A percentile compares a stretch with the other conserved stretches of the same genome.
Evolutionary conservation across 2,797 vertebrate species (phyloP).

Genomic region (Eidolon dupreanum): DNA sequence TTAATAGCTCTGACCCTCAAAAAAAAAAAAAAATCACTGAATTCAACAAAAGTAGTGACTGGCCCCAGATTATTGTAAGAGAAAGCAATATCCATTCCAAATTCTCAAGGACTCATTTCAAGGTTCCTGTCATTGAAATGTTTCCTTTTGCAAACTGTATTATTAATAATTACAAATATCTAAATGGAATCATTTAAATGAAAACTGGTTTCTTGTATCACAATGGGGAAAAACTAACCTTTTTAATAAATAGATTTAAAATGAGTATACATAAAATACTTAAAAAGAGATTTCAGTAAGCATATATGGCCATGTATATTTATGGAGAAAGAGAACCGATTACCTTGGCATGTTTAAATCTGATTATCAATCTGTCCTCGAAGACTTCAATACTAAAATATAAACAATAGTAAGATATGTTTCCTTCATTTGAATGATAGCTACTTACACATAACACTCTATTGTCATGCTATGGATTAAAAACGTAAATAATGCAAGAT

Average conservation of each 20-base stretch:
- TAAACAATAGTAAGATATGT: slow-evolving; percentile 56
- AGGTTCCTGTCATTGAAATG: slow-evolving; percentile 72
- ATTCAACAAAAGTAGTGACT: slow-evolving; percentile 59
- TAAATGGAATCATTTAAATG: slow-evolving; percentile 59
- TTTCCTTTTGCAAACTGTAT: slow-evolving; percentile 58
- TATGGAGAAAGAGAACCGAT: slow-evolving; percentile 46
- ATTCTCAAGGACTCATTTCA: slow-evolving; percentile 72
- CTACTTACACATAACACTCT: slow-evolving; percentile 23
- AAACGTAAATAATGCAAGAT: slow-evolving; percentile 43
- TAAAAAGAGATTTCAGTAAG: slow-evolving; percentile 48
- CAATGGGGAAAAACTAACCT: not conserved
- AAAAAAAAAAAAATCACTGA: not conserved
- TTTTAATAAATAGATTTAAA: slow-evolving; percentile 53
- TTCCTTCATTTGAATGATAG: slow-evolving; percentile 58
- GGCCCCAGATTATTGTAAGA: slow-evolving; percentile 6
- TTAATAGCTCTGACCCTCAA: slow-evolving; percentile 33
- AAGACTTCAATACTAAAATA: slow-evolving; percentile 56
- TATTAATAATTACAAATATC: slow-evolving; percentile 61
- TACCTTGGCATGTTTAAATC: slow-evolving; percentile 64
- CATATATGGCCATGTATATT: slow-evolving; percentile 13
- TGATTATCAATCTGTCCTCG: slow-evolving; percentile 30
- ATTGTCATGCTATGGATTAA: slow-evolving; percentile 29
- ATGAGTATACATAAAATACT: not conserved
- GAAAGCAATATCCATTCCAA: slow-evolving; percentile 53
- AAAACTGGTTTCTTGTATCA: slow-evolving; percentile 38